Evolutionary conservation across 2,113 vertebrate species (phyloP).

Genomic region (Psammodynastes pulverulentus): DNA sequence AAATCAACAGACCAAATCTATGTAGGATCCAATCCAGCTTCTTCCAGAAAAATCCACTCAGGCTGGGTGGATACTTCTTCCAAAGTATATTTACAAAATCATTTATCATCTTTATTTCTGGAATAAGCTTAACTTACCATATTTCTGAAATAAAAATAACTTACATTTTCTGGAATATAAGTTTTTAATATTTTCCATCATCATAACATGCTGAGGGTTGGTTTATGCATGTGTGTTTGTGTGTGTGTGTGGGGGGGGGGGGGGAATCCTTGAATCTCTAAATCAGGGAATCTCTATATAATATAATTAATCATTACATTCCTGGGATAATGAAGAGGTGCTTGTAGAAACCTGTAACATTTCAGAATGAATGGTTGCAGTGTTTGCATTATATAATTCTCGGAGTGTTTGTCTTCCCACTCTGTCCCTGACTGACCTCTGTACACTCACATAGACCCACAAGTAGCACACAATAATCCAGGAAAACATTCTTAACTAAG

Average conservation of each 20-base stretch:
- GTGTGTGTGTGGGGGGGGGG: not conserved
- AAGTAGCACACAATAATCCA: constrained; percentile 59
- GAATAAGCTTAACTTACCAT: not conserved
- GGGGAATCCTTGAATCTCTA: constrained; percentile 35
- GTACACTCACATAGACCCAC: constrained; percentile 43
- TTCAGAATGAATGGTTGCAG: constrained; percentile 62
- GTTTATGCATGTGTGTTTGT: no score
- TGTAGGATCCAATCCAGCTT: not conserved
- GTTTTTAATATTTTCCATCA: not conserved
- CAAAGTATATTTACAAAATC: not conserved
- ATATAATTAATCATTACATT: constrained; percentile 58
- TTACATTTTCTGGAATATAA: not conserved
- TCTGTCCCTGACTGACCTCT: not conserved
- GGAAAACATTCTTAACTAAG: constrained; percentile 59
- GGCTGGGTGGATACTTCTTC: not conserved
- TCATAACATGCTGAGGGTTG: not conserved
- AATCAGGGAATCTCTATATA: constrained; percentile 60
- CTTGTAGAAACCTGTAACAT: constrained; percentile 56
- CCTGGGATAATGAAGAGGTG: constrained; percentile 60
- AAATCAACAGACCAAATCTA: not conserved
- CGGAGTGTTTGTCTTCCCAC: not conserved
- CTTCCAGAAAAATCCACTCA: not conserved
- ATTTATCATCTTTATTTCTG: not conserved
- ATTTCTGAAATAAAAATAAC: not conserved
- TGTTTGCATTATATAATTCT: constrained; percentile 49